Conservation (phyloP, 2,797 vertebrate species). For the Buphagus erythrorhynchus region DNA sequence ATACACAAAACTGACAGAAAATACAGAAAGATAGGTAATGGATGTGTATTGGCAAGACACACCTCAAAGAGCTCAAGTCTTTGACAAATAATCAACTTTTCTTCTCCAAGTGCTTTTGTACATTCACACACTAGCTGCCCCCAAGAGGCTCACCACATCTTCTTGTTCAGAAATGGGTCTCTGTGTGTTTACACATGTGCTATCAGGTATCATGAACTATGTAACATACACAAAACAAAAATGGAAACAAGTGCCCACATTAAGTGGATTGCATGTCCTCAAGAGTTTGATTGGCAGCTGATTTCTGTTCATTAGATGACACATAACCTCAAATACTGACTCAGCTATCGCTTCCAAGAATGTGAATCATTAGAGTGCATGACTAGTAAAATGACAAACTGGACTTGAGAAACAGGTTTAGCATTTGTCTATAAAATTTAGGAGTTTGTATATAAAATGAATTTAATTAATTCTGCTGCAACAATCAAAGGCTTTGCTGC, state of each 20-base stretch:
- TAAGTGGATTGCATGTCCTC: rapidly evolving
- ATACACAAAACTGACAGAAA: background rate
- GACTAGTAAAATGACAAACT: background rate
- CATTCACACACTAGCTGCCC: background rate
- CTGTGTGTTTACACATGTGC: background rate
- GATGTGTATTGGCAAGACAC: background rate
- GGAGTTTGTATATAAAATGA: background rate
- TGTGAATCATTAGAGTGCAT: background rate
- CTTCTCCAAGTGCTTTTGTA: background rate
- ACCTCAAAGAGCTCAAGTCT: background rate
- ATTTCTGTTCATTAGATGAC: background rate
- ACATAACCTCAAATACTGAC: background rate
- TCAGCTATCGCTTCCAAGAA: background rate
- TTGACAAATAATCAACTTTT: background rate
- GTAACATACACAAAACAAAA: background rate
- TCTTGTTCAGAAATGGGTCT: background rate
- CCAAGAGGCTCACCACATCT: rapidly evolving
- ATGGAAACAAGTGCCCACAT: background rate
- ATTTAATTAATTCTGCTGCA: background rate
- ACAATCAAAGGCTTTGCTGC: background rate
- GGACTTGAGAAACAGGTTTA: constrained; percentile 11
- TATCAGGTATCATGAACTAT: background rate
- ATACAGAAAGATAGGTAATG: background rate
- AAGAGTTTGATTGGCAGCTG: background rate
- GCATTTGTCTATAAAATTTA: background rate